Conservation (phyloP, 2,888 invertebrate species). For the Schizaphis graminum region DNA sequence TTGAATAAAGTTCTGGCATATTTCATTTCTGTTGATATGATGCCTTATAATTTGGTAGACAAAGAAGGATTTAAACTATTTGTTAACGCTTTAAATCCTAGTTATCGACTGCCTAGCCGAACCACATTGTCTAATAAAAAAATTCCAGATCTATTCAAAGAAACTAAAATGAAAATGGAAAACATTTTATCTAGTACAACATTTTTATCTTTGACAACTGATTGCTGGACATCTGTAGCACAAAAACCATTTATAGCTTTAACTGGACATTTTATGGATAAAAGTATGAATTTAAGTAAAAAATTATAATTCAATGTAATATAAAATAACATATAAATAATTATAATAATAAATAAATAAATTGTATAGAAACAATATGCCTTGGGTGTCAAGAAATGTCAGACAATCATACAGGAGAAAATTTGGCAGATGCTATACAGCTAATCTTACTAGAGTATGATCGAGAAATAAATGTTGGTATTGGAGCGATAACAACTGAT, state of each 20-base stretch:
- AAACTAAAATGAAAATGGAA: constrained; percentile 24
- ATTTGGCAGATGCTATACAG: constrained; percentile 25
- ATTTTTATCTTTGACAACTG: constrained; percentile 13
- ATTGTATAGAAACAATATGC: constrained; percentile 17
- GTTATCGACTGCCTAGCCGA: constrained; percentile 15
- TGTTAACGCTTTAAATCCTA: constrained; percentile 6
- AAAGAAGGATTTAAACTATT: constrained; percentile 7
- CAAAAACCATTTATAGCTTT: constrained; percentile 10
- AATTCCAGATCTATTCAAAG: constrained; percentile 19
- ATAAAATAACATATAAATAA: neutral
- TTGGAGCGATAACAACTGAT: constrained; percentile 16
- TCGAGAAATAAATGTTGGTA: constrained; percentile 10
- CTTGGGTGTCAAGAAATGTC: neutral
- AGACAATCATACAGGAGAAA: constrained; percentile 19
- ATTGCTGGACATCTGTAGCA: constrained; percentile 15
- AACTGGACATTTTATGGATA: constrained; percentile 15
- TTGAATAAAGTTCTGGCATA: neutral
- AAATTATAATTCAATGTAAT: constrained; percentile 4
- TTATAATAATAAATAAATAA: constrained; percentile 6
- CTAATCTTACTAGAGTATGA: constrained; percentile 22
- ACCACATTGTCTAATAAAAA: constrained; percentile 10
- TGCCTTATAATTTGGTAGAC: constrained; percentile 5
- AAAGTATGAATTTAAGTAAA: constrained; percentile 11
- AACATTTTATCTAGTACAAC: neutral
- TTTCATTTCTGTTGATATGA: constrained; percentile 14